Base-by-base conservation (phyloP, 2,888 invertebrate genomes). In the Drosophila prolongata region DNA sequence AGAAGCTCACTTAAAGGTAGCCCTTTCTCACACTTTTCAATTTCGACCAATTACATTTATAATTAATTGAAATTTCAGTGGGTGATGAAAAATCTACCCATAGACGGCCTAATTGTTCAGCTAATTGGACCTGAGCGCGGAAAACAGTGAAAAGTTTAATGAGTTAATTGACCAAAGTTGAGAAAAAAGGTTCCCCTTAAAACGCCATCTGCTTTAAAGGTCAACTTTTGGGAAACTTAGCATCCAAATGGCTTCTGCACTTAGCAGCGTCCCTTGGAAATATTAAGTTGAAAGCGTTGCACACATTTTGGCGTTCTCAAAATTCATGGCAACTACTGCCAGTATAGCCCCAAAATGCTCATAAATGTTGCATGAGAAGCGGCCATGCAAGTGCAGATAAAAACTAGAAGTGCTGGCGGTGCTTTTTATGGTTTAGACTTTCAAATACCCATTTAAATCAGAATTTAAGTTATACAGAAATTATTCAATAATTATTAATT, bases 281-380 rank as follows among this genome's bases (percentile, higher is more conserved):
- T 70, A 35, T 30, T 50, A 38, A 50, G 40, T 37, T 16, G 11
- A 27, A 61, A 55, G 30, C 34, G 52, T 11, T 64, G 44, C 43
- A 43, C 24, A 61, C 37, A 50, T 40, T 47, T 47, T 11, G 42
- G 46, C 40, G 44, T 34, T 42, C 56, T 42, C 19, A 62, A 46
- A 72, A 72, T 56, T 56, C 64, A 71, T 47, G 19, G 38, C 47
- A 61, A 49, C 56, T 42, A 13, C 56, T 34, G 35, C 8, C 38
- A 30, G 30, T 30, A 37, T 55, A 42, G 44, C n/a, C 24, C 44
- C 37, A 42, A 49, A 64, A 47, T 3, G 44, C 71, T 73, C 43
- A 71, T 71, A 57, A 71, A 73, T 73, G 73, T 73, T 71, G 52
- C 65, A 71, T 71, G 71, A 73, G 54, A 37, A 53, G 42, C 37